Evolutionary conservation across 30 jellyfish, hydroid and myxozoan species (phyloP).

Genomic region (Aurelia aurita complex sp. Pacific): DNA sequence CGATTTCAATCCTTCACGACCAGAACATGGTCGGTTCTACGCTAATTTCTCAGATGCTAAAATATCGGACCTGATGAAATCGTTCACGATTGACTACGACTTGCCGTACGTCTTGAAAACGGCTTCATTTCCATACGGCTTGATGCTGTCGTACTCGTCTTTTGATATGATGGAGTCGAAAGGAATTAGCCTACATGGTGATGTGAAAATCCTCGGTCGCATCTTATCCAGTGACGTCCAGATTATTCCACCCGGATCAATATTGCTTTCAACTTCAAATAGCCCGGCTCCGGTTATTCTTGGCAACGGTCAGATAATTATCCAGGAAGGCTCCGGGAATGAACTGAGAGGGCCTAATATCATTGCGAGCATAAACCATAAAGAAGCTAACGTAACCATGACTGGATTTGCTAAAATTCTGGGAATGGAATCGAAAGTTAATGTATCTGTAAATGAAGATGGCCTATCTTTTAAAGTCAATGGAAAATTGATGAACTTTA

Average conservation of each 20-base stretch:
- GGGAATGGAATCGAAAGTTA: conserved; percentile 88
- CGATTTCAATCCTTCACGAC: conserved; percentile 75
- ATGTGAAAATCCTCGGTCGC: conserved; percentile 82
- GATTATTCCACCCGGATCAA: conserved; percentile 72
- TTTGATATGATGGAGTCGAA: conserved; percentile 26
- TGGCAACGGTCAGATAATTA: conserved; percentile 90
- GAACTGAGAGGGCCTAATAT: conserved; percentile 90
- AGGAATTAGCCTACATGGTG: conserved; percentile 82
- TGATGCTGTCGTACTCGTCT: conserved; percentile 85
- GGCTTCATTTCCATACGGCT: conserved; percentile 88
- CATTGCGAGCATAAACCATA: conserved; percentile 75
- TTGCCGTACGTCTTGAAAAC: conserved; percentile 83
- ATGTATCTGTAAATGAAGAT: conserved; percentile 78
- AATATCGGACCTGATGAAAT: conserved; percentile 70
- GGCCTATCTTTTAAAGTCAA: conserved; percentile 70
- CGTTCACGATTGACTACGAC: conserved; percentile 80
- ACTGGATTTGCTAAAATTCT: conserved; percentile 82
- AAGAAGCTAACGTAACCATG: conserved; percentile 86
- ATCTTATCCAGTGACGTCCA: conserved; percentile 68
- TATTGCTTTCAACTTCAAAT: conserved; percentile 81
- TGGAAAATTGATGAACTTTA: conserved; percentile 94
- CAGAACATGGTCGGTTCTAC: conserved; percentile 76
- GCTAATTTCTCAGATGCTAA: conserved; percentile 81
- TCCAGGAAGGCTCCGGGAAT: conserved; percentile 69
- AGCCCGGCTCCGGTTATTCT: conserved; percentile 99